These are phyloP conservation scores for Cyprinodon variegatus DNA, from an alignment of 2,113 vertebrate genomes.

Conservation along the genomic window DNA sequence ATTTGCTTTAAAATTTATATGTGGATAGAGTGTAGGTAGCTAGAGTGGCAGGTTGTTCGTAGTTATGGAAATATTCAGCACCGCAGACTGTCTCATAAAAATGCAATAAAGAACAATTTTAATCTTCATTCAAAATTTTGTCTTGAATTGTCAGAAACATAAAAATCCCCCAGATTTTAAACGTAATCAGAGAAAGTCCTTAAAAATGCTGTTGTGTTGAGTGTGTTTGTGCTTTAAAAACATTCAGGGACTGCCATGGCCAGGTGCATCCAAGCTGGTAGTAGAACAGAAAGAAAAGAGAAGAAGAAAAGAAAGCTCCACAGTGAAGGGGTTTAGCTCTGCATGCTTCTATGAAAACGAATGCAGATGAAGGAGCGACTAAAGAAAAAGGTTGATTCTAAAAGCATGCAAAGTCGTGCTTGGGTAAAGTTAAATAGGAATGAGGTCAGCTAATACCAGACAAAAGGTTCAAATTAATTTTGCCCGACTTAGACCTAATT, in stretches of 20 bases:
- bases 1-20: conserved; percentile 56
- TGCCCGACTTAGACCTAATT: too few species aligned
- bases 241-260: conserved; percentile 20
- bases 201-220: conserved; percentile 3
- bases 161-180: conserved; percentile 20
- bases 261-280: conserved; percentile 40
- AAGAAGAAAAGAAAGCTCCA: conserved; percentile 31
- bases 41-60: conserved; percentile 39
- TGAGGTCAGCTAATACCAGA: background rate
- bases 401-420: background rate
- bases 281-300: conserved; percentile 43
- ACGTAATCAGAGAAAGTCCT: conserved; percentile 6
- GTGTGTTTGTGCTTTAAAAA: background rate
- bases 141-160: background rate
- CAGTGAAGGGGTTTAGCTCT: conserved; percentile 33
- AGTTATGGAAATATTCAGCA: conserved; percentile 50
- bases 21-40: conserved; percentile 41
- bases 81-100: conserved; percentile 59
- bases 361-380: conserved; percentile 47
- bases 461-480: background rate
- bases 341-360: conserved; percentile 38
- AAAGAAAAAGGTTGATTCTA: conserved; percentile 10
- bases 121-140: too few species aligned
- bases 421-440: background rate
- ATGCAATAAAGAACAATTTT: conserved; percentile 55